phyloP scores from a whole-genome alignment of 30 jellyfish, hydroid and myxozoan genomes.

The Catostylus mosaicus region DNA sequence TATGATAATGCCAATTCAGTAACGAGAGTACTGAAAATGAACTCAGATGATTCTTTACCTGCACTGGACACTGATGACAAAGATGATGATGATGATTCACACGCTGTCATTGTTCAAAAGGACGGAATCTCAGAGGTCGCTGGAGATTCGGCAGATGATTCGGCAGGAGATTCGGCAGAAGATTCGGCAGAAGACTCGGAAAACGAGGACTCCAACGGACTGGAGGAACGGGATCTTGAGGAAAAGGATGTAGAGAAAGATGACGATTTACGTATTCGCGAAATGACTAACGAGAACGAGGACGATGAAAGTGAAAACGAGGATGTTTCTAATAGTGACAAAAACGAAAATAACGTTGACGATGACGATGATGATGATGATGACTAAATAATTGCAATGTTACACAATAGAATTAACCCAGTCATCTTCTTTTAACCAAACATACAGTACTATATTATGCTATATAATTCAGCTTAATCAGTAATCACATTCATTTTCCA shows the following conservation, averaged over 20 bases:
- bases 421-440: no score
- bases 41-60: background rate
- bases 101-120: constrained; percentile 28
- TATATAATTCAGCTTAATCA: no score
- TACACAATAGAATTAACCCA: no score
- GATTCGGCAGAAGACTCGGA: constrained; percentile 16
- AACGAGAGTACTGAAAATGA: background rate
- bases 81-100: constrained; percentile 33
- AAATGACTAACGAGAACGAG: constrained; percentile 34
- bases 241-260: constrained; percentile 26
- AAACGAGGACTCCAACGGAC: background rate
- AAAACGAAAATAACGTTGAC: constrained; percentile 15
- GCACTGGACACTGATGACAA: constrained; percentile 9
- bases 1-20: background rate
- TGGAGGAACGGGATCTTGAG: constrained; percentile 1
- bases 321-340: constrained; percentile 29
- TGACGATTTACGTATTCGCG: constrained; percentile 50
- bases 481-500: no score
- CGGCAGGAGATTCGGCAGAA: constrained; percentile 14
- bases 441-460: no score
- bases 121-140: constrained; percentile 48
- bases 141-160: constrained; percentile 22
- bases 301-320: constrained; percentile 28
- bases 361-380: constrained; percentile 46
- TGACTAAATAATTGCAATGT: no score